Conservation (phyloP, 23 tunicate species). For the Clavelina lepadiformis region DNA sequence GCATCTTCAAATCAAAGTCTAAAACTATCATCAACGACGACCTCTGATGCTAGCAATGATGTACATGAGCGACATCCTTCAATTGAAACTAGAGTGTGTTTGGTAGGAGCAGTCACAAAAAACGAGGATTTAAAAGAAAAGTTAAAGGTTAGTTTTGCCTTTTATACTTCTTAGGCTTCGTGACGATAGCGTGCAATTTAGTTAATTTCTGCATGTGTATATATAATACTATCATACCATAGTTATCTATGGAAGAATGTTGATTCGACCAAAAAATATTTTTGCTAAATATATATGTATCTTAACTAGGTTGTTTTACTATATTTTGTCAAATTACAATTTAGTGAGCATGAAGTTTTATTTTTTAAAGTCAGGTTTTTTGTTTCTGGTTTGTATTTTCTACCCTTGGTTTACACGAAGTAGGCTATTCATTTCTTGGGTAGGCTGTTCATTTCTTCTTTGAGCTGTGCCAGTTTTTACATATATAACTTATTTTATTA, state of each 20-base stretch:
- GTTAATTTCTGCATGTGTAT: too few species aligned
- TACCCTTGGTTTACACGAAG: too few species aligned
- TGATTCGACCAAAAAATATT: not conserved
- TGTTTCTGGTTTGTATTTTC: too few species aligned
- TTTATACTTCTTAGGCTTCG: not conserved
- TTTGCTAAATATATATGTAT: not conserved
- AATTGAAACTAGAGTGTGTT: slow-evolving; percentile 84
- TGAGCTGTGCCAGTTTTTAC: too few species aligned
- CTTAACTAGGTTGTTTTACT: not conserved
- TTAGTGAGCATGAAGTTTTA: not conserved
- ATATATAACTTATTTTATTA: too few species aligned
- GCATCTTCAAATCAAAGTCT: slow-evolving; percentile 63
- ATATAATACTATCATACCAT: too few species aligned
- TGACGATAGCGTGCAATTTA: too few species aligned
- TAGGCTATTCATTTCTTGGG: too few species aligned
- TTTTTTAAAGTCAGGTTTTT: not conserved
- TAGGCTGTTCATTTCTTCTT: too few species aligned
- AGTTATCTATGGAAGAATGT: too few species aligned
- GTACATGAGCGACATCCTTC: slow-evolving; percentile 39
- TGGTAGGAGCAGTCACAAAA: slow-evolving; percentile 36
- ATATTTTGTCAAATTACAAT: not conserved
- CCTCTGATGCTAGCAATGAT: slow-evolving; percentile 45
- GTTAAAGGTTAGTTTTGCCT: slow-evolving; percentile 27
- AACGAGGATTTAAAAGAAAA: slow-evolving; percentile 48
- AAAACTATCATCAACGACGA: slow-evolving; percentile 63